A percentile compares a stretch with the other conserved stretches of the same genome.
These are phyloP conservation scores for Pluvianellus socialis DNA, from an alignment of 2,113 vertebrate genomes.

Conservation along the genomic window DNA sequence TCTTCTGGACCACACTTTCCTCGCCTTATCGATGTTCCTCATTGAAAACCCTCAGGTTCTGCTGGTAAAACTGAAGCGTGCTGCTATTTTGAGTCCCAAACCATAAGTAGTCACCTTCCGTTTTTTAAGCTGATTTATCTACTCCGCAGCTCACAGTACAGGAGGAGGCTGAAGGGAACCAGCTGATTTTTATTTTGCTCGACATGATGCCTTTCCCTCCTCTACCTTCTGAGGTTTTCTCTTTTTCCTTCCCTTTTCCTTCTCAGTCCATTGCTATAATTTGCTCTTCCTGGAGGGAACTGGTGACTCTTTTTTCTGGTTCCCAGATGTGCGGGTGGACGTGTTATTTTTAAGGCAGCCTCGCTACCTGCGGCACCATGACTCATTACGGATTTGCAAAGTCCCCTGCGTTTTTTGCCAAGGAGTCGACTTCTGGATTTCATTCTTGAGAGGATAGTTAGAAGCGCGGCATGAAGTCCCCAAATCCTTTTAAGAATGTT, in stretches of 20 bases:
- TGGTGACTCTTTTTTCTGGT: neutral
- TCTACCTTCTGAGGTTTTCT: neutral
- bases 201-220: rapidly evolving
- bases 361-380: neutral
- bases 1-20: neutral
- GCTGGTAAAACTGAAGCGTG: neutral
- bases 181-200: neutral
- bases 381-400: neutral
- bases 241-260: neutral
- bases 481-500: neutral
- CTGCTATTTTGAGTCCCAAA: neutral
- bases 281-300: neutral
- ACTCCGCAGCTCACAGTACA: neutral
- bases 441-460: neutral
- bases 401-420: neutral
- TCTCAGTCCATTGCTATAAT: neutral
- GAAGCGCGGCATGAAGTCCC: neutral
- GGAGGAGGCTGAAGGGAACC: neutral
- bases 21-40: rapidly evolving
- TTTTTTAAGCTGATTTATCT: neutral
- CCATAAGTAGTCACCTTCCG: neutral
- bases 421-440: neutral
- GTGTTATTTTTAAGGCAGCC: neutral
- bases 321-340: neutral
- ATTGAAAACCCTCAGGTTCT: neutral